A percentile compares a stretch with the other conserved stretches of the same genome.
Conservation (phyloP, 2,113 vertebrate genomes). For the Clarias magur region DNA sequence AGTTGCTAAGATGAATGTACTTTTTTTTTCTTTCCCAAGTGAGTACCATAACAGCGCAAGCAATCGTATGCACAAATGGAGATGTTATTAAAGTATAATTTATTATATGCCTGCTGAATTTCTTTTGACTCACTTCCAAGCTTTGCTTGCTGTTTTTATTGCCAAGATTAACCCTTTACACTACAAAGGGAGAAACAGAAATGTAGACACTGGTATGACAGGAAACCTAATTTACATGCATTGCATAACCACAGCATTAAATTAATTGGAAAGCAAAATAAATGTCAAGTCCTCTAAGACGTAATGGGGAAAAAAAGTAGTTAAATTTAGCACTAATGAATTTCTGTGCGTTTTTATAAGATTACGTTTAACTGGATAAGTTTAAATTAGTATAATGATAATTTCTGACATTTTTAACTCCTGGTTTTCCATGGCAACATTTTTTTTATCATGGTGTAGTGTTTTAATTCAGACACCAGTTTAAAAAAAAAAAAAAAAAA, state of each 20-base stretch:
- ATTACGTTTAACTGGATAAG: not conserved
- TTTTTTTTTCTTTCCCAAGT: no score
- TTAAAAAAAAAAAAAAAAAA: not conserved
- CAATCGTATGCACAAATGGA: not conserved
- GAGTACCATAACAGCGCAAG: no score
- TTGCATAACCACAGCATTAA: not conserved
- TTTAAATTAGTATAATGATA: not conserved
- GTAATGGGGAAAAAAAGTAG: not conserved
- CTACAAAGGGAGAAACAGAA: not conserved
- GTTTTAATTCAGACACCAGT: not conserved
- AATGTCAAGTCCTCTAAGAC: not conserved
- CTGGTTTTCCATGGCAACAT: not conserved
- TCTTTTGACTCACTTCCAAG: not conserved
- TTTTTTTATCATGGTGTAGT: not conserved
- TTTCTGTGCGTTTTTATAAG: not conserved
- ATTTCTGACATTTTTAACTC: not conserved
- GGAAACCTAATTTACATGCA: not conserved
- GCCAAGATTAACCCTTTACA: not conserved
- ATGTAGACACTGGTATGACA: not conserved
- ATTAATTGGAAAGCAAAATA: not conserved
- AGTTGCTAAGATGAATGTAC: no score
- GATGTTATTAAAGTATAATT: not conserved
- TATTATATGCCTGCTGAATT: not conserved
- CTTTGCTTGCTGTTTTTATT: not conserved
- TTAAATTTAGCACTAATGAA: not conserved